Percentiles rank a stretch among this genome's conserved stretches.
These are phyloP conservation scores for Caenorhabditis zanzibari DNA, from an alignment of 2,888 invertebrate genomes.

Conservation along the genomic window DNA sequence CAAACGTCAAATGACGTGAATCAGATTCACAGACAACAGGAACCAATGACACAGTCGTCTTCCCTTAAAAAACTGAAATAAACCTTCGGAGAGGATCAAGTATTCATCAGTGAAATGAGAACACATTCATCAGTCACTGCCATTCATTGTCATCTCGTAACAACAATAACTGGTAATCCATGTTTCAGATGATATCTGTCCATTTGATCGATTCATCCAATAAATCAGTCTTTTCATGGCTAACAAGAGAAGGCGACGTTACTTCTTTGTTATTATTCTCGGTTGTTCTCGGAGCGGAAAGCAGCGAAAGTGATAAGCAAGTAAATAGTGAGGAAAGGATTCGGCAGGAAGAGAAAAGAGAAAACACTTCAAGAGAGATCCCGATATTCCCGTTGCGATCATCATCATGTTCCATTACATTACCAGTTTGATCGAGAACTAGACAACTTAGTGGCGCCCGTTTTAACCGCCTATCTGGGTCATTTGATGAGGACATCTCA, in stretches of 20 bases:
- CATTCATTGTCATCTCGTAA: conserved; percentile 21
- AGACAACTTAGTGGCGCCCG: conserved; percentile 45
- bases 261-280: not conserved
- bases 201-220: conserved; percentile 34
- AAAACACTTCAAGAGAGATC: conserved; percentile 20
- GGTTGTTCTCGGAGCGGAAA: conserved; percentile 3
- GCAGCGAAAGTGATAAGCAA: conserved; percentile 60
- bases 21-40: conserved; percentile 25
- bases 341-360: conserved; percentile 7
- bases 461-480: conserved; percentile 57
- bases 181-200: conserved; percentile 48
- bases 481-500: conserved; percentile 41
- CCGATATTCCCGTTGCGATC: conserved; percentile 33
- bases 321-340: conserved; percentile 52
- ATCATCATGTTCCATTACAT: conserved; percentile 42
- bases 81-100: not conserved
- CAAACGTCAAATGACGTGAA: conserved; percentile 37
- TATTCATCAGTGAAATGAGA: not conserved
- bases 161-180: conserved; percentile 39
- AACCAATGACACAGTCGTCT: conserved; percentile 15
- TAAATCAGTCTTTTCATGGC: conserved; percentile 40
- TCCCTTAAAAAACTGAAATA: conserved; percentile 14
- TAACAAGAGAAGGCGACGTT: conserved; percentile 12
- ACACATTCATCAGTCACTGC: conserved; percentile 6
- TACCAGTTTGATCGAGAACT: conserved; percentile 59